Evolutionary conservation across 2,888 invertebrate species (phyloP).

Genomic region (Metacarcinus magister): DNA sequence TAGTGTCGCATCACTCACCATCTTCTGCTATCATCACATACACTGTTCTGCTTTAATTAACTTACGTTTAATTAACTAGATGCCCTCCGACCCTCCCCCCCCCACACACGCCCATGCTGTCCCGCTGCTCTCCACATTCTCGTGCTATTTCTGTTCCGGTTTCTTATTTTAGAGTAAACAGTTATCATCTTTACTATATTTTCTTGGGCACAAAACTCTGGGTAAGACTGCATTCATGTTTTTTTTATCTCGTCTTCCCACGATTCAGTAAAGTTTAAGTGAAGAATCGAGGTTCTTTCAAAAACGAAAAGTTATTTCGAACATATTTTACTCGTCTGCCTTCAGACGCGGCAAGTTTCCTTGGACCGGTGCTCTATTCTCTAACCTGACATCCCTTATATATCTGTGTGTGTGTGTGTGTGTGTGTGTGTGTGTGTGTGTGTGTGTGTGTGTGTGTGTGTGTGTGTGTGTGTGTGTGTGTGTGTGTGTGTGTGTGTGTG

Average conservation of each 20-base stretch:
- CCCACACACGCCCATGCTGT: background rate
- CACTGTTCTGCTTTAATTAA: conserved; percentile 38
- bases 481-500: background rate
- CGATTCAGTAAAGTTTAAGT: background rate
- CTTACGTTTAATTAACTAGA: conserved; percentile 41
- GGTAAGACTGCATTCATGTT: background rate
- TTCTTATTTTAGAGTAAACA: conserved; percentile 11
- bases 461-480: background rate
- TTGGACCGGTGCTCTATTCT: background rate
- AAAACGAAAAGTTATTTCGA: background rate
- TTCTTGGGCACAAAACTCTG: background rate
- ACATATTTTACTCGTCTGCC: background rate
- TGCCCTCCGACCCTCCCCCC: background rate
- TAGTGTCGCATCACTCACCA: background rate
- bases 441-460: background rate
- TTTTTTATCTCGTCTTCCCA: background rate
- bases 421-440: background rate
- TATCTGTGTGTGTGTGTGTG: background rate
- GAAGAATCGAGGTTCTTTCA: background rate
- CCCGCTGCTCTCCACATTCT: background rate
- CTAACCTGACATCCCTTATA: background rate
- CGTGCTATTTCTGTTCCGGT: background rate
- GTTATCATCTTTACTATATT: background rate
- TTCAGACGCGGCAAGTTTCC: background rate
- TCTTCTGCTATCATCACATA: conserved; percentile 3